Base-by-base conservation (phyloP, 2,113 vertebrate genomes). In the Crotalus helleri region DNA sequence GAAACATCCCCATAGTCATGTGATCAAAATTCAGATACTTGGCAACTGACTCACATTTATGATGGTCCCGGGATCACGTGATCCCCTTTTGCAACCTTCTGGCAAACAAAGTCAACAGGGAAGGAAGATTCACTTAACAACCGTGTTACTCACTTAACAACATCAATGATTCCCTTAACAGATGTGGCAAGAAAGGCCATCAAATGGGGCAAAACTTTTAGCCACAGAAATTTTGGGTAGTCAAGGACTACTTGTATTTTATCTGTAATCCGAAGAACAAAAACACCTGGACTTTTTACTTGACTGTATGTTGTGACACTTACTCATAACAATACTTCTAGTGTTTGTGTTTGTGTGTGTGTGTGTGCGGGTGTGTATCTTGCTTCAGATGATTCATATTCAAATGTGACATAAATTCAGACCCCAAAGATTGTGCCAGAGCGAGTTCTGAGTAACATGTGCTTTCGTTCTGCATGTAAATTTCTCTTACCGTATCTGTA, bases 11-110 rank as follows among this genome's bases (percentile, higher is more conserved):
- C 26, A 12, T 29, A 64, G 29, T 64, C 59, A 29, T 0, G 26
- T 12, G 26, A 29, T 64, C 59, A 12, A 12, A 64, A n/a, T 64
- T 64, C 61, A 13, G 61, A 64, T 29, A 29, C 26, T 64, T 29
- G 26, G 26, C 26, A 12, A 64, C 26, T 5, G 61, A n/a, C 11
- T 64, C 26, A n/a, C 29, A 1, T 64, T 64, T 64, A 64, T 64
- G 61, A 64, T 0, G 1, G 4, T 29, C 11, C 61, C 3, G 0
- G 21, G 21, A 3, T 23, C 23, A 58, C 6, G 3, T 12, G 61
- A 64, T 64, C 26, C 3, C 26, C 26, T n/a, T 64, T 64, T 64
- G 61, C 11, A n/a, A 64, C 11, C 11, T 64, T 29, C 59, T 29
- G 59, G 26, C 59, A 64, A 64, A 11, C 26, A 12, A 64, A 64